Evolutionary conservation across 2,113 vertebrate species (phyloP).

Genomic region (Vombatus ursinus): DNA sequence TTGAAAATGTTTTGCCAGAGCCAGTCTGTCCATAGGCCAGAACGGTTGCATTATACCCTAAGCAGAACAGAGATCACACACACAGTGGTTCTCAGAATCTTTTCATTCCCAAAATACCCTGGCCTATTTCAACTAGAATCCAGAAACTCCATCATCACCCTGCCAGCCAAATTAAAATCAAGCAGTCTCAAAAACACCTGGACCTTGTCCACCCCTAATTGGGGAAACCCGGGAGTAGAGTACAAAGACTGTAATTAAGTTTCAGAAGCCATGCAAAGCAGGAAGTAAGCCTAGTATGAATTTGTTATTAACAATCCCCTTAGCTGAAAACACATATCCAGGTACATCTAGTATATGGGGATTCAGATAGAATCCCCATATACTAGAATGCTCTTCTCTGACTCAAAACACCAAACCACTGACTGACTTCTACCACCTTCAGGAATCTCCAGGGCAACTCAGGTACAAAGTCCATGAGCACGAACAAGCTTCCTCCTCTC

Average conservation of each 20-base stretch:
- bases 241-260: conserved; percentile 40
- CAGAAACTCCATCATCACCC: neutral
- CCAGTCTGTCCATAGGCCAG: conserved; percentile 97
- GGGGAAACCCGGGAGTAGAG: conserved; percentile 40
- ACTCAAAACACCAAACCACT: neutral
- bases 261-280: conserved; percentile 19
- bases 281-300: neutral
- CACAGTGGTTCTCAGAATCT: conserved; percentile 6
- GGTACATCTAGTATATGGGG: too few species aligned
- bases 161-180: conserved; percentile 36
- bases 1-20: conserved; percentile 97
- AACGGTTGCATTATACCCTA: conserved; percentile 96
- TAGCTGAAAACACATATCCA: conserved; percentile 39
- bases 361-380: too few species aligned
- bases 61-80: conserved; percentile 55
- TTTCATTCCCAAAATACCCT: conserved; percentile 44
- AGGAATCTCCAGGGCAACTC: neutral
- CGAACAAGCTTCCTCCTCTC: neutral
- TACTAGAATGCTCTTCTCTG: neutral
- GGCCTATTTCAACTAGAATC: conserved; percentile 32
- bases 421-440: neutral
- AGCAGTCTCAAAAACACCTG: neutral
- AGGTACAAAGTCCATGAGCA: neutral
- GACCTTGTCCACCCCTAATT: conserved; percentile 3
- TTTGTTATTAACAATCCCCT: conserved; percentile 34